Evolutionary conservation across 2,797 vertebrate genomes (phyloP).

Genomic region (Enteromius afrohamiltoni): DNA sequence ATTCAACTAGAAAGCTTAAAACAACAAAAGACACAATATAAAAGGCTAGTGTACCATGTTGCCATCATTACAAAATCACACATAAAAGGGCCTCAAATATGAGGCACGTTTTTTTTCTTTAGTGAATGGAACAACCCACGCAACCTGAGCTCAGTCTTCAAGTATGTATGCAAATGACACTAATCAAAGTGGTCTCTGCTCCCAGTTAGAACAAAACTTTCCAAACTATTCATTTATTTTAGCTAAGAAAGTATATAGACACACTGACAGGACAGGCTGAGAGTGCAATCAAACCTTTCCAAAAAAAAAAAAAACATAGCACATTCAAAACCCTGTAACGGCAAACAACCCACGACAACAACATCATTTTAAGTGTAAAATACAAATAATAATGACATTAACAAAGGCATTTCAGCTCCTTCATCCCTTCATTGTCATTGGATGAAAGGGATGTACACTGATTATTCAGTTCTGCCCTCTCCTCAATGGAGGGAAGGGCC

Average conservation of each 20-base stretch:
- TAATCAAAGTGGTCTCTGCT: not conserved
- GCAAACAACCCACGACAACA: constrained; percentile 62
- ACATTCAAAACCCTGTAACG: constrained; percentile 56
- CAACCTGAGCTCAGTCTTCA: constrained; percentile 57
- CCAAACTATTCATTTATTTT: constrained; percentile 40
- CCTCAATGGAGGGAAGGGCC: constrained; percentile 68
- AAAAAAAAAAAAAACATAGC: constrained; percentile 55
- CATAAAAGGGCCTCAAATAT: constrained; percentile 23
- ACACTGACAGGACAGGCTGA: constrained; percentile 59
- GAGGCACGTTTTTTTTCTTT: constrained; percentile 18
- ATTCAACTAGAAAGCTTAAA: not conserved
- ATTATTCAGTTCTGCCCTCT: constrained; percentile 73
- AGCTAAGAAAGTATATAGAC: constrained; percentile 46
- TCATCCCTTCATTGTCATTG: constrained; percentile 64
- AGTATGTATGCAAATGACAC: constrained; percentile 27
- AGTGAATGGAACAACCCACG: constrained; percentile 9
- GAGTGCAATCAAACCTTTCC: constrained; percentile 58
- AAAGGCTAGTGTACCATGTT: not conserved
- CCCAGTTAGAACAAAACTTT: constrained; percentile 29
- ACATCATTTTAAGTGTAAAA: constrained; percentile 66
- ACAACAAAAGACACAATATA: not conserved
- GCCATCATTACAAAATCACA: not conserved
- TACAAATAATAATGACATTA: constrained; percentile 58
- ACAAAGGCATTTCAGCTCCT: constrained; percentile 76
- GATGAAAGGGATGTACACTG: constrained; percentile 69